phyloP scores from a whole-genome alignment of 2,888 invertebrate species.

The Rambutsinella grinnellia region DNA sequence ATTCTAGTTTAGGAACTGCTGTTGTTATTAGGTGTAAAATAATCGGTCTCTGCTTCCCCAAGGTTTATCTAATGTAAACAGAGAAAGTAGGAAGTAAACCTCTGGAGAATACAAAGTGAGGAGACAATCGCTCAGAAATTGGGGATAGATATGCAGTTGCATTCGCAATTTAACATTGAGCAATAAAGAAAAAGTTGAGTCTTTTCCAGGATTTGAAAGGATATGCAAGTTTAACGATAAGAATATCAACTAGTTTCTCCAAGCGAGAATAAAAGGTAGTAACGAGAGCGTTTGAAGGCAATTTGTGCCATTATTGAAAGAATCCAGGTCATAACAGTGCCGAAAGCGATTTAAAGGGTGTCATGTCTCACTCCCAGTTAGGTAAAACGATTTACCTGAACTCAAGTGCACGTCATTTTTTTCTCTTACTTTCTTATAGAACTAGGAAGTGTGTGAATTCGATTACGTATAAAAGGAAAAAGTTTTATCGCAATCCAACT shows the following conservation, averaged over 20 bases:
- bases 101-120: slow-evolving; percentile 4
- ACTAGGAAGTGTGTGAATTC: no score
- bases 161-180: neutral
- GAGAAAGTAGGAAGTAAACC: neutral
- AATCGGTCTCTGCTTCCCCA: slow-evolving; percentile 3
- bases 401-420: no score
- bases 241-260: neutral
- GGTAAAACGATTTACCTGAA: no score
- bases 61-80: neutral
- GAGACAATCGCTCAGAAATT: neutral
- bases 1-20: neutral
- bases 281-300: no score
- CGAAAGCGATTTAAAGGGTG: no score
- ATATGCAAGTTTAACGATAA: neutral
- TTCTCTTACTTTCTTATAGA: no score
- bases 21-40: slow-evolving; percentile 7
- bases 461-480: no score
- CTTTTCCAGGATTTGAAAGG: neutral
- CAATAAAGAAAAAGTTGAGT: slow-evolving; percentile 12
- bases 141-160: neutral
- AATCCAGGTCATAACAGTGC: no score
- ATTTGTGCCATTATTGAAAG: no score
- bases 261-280: no score
- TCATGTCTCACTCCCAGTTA: no score
- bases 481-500: no score